A percentile compares a stretch with the other conserved stretches of the same genome.
Evolutionary conservation across 2,113 vertebrate species (phyloP).

Genomic region (Salvelinus fontinalis): DNA sequence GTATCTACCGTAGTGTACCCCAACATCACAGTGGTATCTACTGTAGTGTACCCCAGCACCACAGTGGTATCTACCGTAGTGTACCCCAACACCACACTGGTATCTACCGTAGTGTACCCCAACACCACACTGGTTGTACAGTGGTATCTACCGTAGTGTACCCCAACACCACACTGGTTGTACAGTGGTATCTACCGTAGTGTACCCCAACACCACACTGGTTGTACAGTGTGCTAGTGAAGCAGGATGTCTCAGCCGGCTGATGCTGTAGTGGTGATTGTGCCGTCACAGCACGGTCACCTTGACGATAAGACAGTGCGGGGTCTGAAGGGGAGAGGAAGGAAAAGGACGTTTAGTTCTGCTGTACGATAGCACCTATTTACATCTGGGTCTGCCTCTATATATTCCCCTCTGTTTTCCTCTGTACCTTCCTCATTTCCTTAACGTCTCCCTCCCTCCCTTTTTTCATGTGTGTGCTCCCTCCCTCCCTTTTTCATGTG

Average conservation of each 20-base stretch:
- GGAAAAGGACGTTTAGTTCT: no score
- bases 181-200: no score
- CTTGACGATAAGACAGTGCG: constrained; percentile 57
- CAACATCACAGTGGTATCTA: no score
- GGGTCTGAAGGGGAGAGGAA: neutral
- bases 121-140: no score
- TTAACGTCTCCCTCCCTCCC: neutral
- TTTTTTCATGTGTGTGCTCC: constrained; percentile 16
- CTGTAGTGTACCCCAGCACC: no score
- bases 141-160: no score
- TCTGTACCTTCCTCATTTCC: constrained; percentile 9
- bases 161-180: no score
- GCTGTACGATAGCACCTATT: no score
- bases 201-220: neutral
- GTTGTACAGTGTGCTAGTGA: constrained; percentile 22
- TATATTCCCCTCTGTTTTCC: constrained; percentile 9
- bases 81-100: no score
- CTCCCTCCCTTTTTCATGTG: neutral
- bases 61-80: no score
- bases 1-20: no score
- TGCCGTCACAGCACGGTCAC: constrained; percentile 67
- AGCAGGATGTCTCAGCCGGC: constrained; percentile 35
- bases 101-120: no score
- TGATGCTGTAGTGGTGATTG: constrained; percentile 47
- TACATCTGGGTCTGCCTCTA: neutral